phyloP scores from a whole-genome alignment of 1,140 invertebrate species.

The Harlomillsia oculata region DNA sequence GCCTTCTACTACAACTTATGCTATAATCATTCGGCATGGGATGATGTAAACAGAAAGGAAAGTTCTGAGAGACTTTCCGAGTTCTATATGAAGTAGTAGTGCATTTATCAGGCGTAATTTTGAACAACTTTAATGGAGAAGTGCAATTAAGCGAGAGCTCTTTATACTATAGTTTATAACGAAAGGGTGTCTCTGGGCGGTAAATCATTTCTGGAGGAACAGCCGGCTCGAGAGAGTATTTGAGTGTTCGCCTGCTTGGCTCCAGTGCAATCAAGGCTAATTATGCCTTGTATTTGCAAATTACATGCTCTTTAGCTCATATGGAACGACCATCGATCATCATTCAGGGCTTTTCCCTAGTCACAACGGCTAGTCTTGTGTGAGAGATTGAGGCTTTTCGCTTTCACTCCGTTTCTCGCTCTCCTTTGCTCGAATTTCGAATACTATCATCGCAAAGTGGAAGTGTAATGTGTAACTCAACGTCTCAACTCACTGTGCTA shows the following conservation, averaged over 20 bases:
- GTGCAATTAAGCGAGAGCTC: constrained; percentile 31
- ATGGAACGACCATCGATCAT: constrained; percentile 38
- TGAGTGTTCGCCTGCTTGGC: background rate
- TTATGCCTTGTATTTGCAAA: constrained; percentile 39
- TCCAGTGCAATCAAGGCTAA: constrained; percentile 37
- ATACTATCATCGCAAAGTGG: no score
- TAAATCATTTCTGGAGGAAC: constrained; percentile 25
- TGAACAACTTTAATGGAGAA: constrained; percentile 33
- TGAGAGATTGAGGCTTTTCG: no score
- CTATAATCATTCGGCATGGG: no score
- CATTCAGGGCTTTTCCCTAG: constrained; percentile 10
- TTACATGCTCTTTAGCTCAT: constrained; percentile 39
- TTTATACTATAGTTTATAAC: no score
- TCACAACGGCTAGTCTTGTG: no score
- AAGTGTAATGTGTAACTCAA: no score
- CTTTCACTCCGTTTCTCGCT: no score
- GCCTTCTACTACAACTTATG: no score
- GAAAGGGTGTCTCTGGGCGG: constrained; percentile 13
- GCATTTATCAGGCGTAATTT: constrained; percentile 31
- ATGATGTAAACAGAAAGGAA: no score
- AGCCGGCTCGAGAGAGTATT: constrained; percentile 1
- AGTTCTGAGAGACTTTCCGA: no score
- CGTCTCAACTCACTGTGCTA: no score
- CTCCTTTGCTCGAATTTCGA: no score
- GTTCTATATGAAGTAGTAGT: constrained; percentile 18